These are phyloP conservation scores for Blomia tropicalis DNA, from an alignment of 2,888 invertebrate species.

Conservation along the genomic window DNA sequence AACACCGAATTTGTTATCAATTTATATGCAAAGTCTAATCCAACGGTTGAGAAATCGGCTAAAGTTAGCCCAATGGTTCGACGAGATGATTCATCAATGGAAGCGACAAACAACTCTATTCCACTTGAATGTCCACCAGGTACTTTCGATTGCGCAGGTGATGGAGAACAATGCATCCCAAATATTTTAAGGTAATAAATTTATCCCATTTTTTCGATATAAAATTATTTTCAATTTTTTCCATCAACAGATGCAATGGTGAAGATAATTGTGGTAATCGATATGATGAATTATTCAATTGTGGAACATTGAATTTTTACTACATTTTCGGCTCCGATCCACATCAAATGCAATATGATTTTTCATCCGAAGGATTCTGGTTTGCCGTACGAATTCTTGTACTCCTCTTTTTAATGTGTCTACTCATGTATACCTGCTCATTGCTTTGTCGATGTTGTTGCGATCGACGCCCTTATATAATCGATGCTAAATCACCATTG, in stretches of 20 bases:
- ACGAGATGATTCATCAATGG: neutral
- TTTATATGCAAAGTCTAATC: neutral
- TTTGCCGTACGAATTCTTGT: neutral
- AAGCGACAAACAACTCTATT: neutral
- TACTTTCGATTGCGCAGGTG: constrained; percentile 7
- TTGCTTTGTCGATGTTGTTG: constrained; percentile 1
- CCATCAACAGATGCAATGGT: constrained; percentile 17
- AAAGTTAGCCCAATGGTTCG: neutral
- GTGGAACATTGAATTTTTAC: constrained; percentile 1
- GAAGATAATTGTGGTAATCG: constrained; percentile 21
- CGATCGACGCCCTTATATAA: neutral
- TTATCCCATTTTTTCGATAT: neutral
- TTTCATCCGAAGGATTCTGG: constrained; percentile 1
- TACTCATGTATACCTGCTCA: neutral
- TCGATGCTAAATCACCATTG: neutral
- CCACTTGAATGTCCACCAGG: neutral
- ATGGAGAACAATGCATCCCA: neutral
- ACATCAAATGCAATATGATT: neutral
- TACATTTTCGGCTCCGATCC: neutral
- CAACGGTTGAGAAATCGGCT: neutral
- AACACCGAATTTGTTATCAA: constrained; percentile 9
- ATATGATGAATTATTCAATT: constrained; percentile 2
- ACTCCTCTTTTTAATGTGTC: neutral
- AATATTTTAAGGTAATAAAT: neutral
- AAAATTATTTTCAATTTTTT: neutral